Percentiles rank a stretch among this genome's conserved stretches.
phyloP scores from a whole-genome alignment of 1,140 invertebrate genomes.

The Cecropterus lyciades region DNA sequence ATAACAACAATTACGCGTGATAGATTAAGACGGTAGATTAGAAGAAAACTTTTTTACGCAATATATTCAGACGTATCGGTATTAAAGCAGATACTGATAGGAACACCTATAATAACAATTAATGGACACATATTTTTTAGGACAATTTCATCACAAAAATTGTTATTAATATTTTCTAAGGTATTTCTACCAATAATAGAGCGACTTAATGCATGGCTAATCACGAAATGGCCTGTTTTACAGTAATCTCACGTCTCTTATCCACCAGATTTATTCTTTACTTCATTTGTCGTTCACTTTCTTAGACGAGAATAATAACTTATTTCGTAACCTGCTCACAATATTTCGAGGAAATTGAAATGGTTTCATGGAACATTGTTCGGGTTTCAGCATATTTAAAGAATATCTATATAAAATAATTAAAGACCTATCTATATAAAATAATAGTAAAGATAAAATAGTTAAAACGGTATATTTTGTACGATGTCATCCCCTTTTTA shows the following conservation, averaged over 20 bases:
- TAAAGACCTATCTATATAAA: too few relatives aligned
- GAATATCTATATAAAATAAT: too few relatives aligned
- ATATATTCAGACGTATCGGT: too few relatives aligned
- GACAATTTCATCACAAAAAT: not conserved
- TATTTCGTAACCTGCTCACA: constrained; percentile 20
- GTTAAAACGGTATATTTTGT: too few relatives aligned
- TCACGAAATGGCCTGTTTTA: constrained; percentile 33
- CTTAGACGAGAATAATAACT: constrained; percentile 14
- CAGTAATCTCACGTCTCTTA: constrained; percentile 39
- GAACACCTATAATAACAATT: too few relatives aligned
- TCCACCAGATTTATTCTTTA: constrained; percentile 26
- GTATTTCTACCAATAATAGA: constrained; percentile 15
- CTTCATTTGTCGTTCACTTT: constrained; percentile 24
- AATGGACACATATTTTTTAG: too few relatives aligned
- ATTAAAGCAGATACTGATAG: too few relatives aligned
- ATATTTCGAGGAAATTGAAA: constrained; percentile 1
- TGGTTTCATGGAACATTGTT: constrained; percentile 2
- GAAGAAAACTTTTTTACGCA: too few relatives aligned
- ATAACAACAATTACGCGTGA: too few relatives aligned
- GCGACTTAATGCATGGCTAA: constrained; percentile 38
- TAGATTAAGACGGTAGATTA: too few relatives aligned
- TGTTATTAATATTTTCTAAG: not conserved
- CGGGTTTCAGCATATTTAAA: not conserved
- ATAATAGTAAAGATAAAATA: too few relatives aligned
- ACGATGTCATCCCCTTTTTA: too few relatives aligned